A percentile compares a stretch with the other conserved stretches of the same genome.
Evolutionary conservation across 2,888 invertebrate genomes (phyloP).

Genomic region (Nemoura dubitans): DNA sequence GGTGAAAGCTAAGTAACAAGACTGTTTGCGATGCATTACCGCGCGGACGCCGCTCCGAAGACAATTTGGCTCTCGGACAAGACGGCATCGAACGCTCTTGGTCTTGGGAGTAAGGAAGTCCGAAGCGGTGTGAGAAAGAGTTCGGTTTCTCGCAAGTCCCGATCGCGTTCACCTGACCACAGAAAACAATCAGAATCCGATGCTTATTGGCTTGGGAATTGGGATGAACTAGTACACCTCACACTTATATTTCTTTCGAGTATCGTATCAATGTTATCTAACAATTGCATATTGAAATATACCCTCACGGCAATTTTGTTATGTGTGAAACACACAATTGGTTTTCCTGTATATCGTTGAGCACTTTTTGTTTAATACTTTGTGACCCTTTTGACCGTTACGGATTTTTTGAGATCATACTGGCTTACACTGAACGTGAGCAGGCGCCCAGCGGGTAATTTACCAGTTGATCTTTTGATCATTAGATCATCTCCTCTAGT

Average conservation of each 20-base stretch:
- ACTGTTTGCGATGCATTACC: constrained; percentile 37
- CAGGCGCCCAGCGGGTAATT: background rate
- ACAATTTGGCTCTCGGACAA: constrained; percentile 7
- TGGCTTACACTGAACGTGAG: background rate
- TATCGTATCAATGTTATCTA: background rate
- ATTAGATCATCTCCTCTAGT: background rate
- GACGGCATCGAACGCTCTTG: background rate
- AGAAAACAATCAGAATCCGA: constrained; percentile 25
- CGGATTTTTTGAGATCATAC: background rate
- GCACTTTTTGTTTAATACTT: background rate
- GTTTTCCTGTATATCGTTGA: background rate
- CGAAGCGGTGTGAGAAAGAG: constrained; percentile 15
- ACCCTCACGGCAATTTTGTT: background rate
- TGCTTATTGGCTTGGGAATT: background rate
- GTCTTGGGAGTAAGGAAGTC: too few species aligned
- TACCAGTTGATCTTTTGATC: background rate
- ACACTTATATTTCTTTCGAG: background rate
- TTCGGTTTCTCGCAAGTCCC: background rate
- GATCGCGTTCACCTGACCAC: constrained; percentile 1
- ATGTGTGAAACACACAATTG: background rate
- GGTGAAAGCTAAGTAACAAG: constrained; percentile 33
- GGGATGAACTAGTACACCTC: background rate
- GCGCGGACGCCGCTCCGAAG: background rate
- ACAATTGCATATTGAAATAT: background rate
- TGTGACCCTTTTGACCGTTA: background rate